phyloP scores from a whole-genome alignment of 2,797 vertebrate species.

The Manis pentadactyla region DNA sequence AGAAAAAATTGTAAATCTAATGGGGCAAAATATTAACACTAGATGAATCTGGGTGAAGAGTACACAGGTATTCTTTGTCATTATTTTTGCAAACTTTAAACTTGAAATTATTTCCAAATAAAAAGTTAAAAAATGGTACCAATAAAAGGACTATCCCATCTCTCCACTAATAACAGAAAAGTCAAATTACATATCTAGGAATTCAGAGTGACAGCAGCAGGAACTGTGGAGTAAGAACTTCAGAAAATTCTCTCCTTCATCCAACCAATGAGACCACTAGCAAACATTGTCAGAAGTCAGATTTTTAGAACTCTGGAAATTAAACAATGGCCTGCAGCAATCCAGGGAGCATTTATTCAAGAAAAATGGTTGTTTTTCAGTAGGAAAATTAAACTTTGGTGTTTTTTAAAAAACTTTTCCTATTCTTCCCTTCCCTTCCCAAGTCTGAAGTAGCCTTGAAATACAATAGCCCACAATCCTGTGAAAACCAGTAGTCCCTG shows the following conservation, averaged over 20 bases:
- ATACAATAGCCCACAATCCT: neutral
- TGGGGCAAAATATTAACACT: constrained; percentile 10
- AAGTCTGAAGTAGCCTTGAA: neutral
- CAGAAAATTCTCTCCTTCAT: neutral
- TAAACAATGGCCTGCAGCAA: neutral
- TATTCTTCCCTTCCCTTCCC: neutral
- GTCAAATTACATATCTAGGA: neutral
- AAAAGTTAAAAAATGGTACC: neutral
- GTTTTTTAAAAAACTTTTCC: neutral
- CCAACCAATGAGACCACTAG: neutral
- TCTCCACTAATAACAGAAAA: constrained; percentile 18
- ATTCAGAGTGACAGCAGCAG: constrained; percentile 29
- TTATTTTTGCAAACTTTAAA: constrained; percentile 18
- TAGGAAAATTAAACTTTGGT: constrained; percentile 18
- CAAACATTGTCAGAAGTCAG: constrained; percentile 1
- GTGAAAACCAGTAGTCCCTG: neutral
- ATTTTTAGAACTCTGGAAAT: constrained; percentile 38
- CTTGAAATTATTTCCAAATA: constrained; percentile 44
- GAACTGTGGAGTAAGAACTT: neutral
- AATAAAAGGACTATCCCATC: neutral
- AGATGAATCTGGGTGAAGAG: neutral
- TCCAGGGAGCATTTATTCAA: constrained; percentile 20
- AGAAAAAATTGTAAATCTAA: constrained; percentile 16
- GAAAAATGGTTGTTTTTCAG: neutral
- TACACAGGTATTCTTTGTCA: neutral